Evolutionary conservation across 1,140 invertebrate species (phyloP), one percentile per base, ranked within the genome.

Genomic region (Zelostemma sp.): DNA sequence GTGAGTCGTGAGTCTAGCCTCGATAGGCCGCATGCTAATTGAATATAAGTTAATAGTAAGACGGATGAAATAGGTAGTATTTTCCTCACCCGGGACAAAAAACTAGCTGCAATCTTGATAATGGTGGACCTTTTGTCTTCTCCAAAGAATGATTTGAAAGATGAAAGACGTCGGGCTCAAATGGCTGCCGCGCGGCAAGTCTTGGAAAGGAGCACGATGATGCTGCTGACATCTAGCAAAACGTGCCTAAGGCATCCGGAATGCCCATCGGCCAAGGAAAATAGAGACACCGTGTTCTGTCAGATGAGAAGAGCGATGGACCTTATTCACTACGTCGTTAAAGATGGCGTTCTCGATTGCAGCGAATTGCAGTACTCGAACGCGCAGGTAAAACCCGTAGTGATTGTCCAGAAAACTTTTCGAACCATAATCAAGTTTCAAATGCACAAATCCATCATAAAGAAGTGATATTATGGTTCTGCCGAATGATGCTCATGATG

Each of bases 231-330:
- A 8, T 96, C 97, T 16, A 98, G 97, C 65, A 99, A 98, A 90
- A 91, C 96, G 6, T 97, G 95, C 78, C 85, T 99, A 45, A 89
- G 97, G 69, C 97, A 99, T 87, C 97, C 97, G 0, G 96, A 99
- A 65, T 96, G 96, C 85, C 89, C 92, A 48, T 93, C 94, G 21
- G 95, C 97, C 0, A 89, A 94, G 59, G 95, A 98, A 82, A 99
- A 98, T 84, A 88, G 97, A 6, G 97, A 99, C 81, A 98, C 97
- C 0, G 97, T 99, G 4, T 97, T 97, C 85, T 96, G 95, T 78
- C 95, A 98, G 85, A 99, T 99, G 93, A 88, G 97, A 61, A 89
- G 96, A 65, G 96, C 97, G 12, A 96, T 99, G 91, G 96, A 99
- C 84, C 89, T 99, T 33, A 97, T 99, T 77, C 97, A 99, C 86